Evolutionary conservation across 1,140 invertebrate genomes (phyloP).

Genomic region (Drosophila yakuba): DNA sequence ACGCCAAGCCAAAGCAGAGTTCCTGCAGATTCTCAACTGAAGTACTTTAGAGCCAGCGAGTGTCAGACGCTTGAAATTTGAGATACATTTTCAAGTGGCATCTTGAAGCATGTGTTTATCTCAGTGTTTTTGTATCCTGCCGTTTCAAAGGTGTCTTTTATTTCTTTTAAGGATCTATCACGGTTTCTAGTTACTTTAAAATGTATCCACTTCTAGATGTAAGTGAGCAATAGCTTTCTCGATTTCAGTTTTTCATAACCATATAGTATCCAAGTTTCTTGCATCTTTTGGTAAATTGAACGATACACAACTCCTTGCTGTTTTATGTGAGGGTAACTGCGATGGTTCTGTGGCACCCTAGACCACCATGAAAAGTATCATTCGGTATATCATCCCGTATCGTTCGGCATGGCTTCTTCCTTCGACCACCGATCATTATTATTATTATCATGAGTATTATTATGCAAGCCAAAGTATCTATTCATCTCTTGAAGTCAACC

Average conservation of each 20-base stretch:
- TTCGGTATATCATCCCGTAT: constrained; percentile 9
- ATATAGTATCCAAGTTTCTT: background rate
- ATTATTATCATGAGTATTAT: constrained; percentile 9
- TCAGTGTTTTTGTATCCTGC: constrained; percentile 4
- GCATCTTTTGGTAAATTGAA: background rate
- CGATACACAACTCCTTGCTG: background rate
- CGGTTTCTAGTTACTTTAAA: constrained; percentile 5
- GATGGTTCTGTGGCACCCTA: background rate
- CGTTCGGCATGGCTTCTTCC: constrained; percentile 1
- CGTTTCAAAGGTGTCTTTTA: background rate
- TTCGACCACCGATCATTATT: constrained; percentile 1
- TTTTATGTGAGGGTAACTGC: background rate
- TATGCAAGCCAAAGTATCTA: constrained; percentile 32
- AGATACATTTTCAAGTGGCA: constrained; percentile 13
- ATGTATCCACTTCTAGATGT: background rate
- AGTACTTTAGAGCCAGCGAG: constrained; percentile 4
- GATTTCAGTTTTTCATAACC: background rate
- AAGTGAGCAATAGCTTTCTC: background rate
- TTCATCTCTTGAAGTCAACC: constrained; percentile 10
- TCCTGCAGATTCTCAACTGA: constrained; percentile 1
- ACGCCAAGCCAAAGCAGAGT: background rate
- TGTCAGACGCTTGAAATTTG: constrained; percentile 14
- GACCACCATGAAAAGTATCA: constrained; percentile 19
- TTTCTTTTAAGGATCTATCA: background rate
- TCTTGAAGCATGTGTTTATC: constrained; percentile 2